Conservation (phyloP, 2,888 invertebrate species). For the Steinernema scapterisci region DNA sequence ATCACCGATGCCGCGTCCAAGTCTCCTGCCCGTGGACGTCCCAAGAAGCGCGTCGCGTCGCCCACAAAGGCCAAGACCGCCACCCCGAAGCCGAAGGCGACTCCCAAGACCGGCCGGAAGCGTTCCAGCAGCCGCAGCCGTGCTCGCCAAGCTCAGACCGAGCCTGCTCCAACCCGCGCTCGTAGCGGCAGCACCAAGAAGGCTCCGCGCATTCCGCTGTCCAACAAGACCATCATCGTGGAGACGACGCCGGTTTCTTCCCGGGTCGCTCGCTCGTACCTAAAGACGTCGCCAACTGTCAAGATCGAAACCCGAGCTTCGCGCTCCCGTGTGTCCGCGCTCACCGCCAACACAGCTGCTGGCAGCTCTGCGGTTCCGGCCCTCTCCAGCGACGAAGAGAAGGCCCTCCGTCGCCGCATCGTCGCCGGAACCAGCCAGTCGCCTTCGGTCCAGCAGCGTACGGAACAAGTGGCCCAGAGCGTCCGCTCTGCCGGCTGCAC, state of each 20-base stretch:
- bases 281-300: not conserved
- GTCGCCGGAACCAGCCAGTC: conserved; percentile 6
- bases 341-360: conserved; percentile 11
- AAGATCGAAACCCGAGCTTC: conserved; percentile 13
- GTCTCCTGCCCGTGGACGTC: conserved; percentile 9
- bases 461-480: not conserved
- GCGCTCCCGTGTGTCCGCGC: conserved; percentile 2
- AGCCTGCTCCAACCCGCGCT: not conserved
- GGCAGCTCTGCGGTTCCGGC: not conserved
- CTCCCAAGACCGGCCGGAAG: not conserved
- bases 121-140: not conserved
- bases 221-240: conserved; percentile 5
- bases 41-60: not conserved
- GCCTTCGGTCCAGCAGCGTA: not conserved
- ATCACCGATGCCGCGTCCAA: not conserved
- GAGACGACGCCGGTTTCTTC: not conserved
- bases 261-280: not conserved
- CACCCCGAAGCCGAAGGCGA: not conserved
- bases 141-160: not conserved
- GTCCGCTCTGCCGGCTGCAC: not conserved
- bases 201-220: not conserved
- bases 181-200: not conserved
- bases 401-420: conserved; percentile 25
- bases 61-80: no score
- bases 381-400: not conserved